Base-by-base conservation (phyloP, 1,140 invertebrate species). In the Agraylea sexmaculata region DNA sequence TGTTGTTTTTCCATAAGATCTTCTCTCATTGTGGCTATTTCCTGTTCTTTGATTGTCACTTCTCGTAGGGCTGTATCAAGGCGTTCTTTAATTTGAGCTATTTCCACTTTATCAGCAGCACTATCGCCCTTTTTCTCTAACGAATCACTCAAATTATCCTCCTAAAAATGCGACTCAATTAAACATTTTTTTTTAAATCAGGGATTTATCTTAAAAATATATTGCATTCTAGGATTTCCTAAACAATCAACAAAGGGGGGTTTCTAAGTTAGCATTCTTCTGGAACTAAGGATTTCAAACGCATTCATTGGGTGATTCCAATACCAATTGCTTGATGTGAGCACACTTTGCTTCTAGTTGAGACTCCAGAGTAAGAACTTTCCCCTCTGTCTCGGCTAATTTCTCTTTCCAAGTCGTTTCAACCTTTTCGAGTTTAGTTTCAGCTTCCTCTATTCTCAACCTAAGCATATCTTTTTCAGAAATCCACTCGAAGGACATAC, bases 241-340 rank as follows among this genome's bases (percentile, higher is more conserved):
- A n/a, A n/a, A n/a, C n/a, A n/a, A n/a, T n/a, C n/a, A n/a, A n/a
- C n/a, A n/a, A n/a, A n/a, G n/a, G n/a, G n/a, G n/a, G n/a, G n/a
- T n/a, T n/a, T n/a, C n/a, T n/a, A n/a, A n/a, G n/a, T n/a, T n/a
- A n/a, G n/a, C n/a, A n/a, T n/a, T n/a, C n/a, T n/a, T n/a, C n/a
- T n/a, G n/a, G n/a, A n/a, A n/a, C n/a, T n/a, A n/a, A n/a, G n/a
- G n/a, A n/a, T n/a, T n/a, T n/a, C n/a, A n/a, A n/a, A n/a, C n/a
- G n/a, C n/a, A n/a, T n/a, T n/a, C n/a, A n/a, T n/a, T n/a, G n/a
- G n/a, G n/a, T n/a, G n/a, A n/a, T n/a, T n/a, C n/a, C n/a, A n/a
- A n/a, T n/a, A 75, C 75, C 65, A 74, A 58, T 61, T 73, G 67
- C 45, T 71, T 66, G 32, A 77, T 70, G 54, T 70, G 60, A 51